Evolutionary conservation across 2,888 invertebrate species (phyloP), one percentile per base, ranked within the genome.

Genomic region (Drosophila siamana): DNA sequence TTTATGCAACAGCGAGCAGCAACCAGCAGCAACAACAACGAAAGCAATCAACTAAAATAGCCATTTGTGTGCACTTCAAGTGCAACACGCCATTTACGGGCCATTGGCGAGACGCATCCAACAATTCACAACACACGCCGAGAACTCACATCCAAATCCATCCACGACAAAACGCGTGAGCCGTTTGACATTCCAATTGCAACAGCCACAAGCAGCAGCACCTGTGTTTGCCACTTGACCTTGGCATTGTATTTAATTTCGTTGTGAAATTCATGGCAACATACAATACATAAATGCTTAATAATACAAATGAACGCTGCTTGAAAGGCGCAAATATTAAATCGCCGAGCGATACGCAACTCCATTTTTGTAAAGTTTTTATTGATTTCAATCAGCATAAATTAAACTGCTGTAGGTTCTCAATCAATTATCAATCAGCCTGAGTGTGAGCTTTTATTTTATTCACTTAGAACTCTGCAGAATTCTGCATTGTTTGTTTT

Each of bases 211-310:
- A 48, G 36, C 83, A 80, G 76, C 74, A 48, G 40, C 84, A 80
- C 80, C 78, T 66, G 81, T 69, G 82, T 67, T 30, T 30, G 51
- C 66, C 68, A 80, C 50, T 51, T 75, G 73, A 86, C 88, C 87
- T 86, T 85, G 87, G 79, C 87, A 85, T 86, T 85, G 84, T 72
- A 80, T 86, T 82, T 86, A 69, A 77, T 76, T 67, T 72, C 72
- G 64, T 80, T 83, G 84, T 67, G 67, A 72, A 84, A 84, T 78
- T 67, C 74, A 70, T 72, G 62, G 76, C 67, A 78, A 70, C 67
- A 75, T 41, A 30, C 47, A 50, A 44, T 28, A 55, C 66, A 72
- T 74, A 71, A 75, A 72, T 80, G 63, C 67, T 69, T 75, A 73
- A 56, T 74, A 64, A 56, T 50, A 75, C 44, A 48, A 54, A 63